Base-by-base conservation (phyloP, 1,140 invertebrate species). In the Lasioglossum baleicum region DNA sequence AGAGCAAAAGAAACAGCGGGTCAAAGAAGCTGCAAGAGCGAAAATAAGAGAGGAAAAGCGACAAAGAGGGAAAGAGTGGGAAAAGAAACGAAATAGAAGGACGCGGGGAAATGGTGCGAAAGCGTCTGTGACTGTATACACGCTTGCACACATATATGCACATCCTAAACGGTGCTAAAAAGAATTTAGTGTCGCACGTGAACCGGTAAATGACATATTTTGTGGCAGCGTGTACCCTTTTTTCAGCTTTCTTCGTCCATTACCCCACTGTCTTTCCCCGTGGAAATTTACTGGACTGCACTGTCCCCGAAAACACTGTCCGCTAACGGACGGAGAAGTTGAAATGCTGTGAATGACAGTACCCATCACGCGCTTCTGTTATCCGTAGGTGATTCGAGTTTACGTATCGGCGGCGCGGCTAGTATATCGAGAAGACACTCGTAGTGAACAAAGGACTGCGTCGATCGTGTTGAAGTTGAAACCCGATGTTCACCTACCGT, bases 161-260 rank as follows among this genome's bases (percentile, higher is more conserved):
- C 42, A 40, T 35, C 13, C 20, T 79, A 75, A 84, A 66, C 67
- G 63, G 74, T 31, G 75, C 66, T 76, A 75, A 83, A 85, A 64
- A 76, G 75, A 67, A 64, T 76, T 82, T 69, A 71, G 58, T 63
- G 51, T 13, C 22, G 64, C 35, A n/a, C 13, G 67, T n/a, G 31
- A 60, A 71, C n/a, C 44, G 65, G 7, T 83, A 53, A 80, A 86
- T 31, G 72, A 22, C 80, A 82, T 85, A 82, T 82, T 82, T 74
- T 68, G 42, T 42, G 40, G n/a, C 13, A 11, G 8, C 10, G 31
- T 10, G n/a, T 60, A 6, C 31, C 10, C 35, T 61, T 22, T 73
- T 7, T 20, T 8, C 20, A 8, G 17, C 20, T 68, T 53, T 42
- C 20, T 67, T 65, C 42, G 63, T 61, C 22, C 67, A 7, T 7